phyloP scores from a whole-genome alignment of 2,797 vertebrate species.

The Lagorchestes hirsutus region DNA sequence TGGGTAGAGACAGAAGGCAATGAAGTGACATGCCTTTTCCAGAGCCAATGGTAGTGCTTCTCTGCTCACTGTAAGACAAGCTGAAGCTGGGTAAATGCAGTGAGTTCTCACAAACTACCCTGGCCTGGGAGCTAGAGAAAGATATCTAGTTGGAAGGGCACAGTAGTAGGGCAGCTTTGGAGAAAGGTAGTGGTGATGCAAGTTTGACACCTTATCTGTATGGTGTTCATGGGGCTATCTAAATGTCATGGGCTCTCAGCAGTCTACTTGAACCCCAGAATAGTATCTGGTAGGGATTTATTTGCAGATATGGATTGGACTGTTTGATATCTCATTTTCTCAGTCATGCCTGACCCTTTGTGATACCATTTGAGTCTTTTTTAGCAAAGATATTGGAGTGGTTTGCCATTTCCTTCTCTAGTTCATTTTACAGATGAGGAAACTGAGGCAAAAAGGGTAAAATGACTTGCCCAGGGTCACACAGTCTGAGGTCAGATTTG shows the following conservation, averaged over 20 bases:
- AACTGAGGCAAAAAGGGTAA: background rate
- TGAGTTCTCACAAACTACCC: background rate
- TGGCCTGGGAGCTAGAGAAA: background rate
- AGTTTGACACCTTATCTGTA: background rate
- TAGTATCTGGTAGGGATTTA: background rate
- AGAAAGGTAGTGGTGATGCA: background rate
- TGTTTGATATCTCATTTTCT: background rate
- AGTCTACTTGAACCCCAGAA: background rate
- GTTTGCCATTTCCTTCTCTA: background rate
- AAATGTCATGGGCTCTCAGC: background rate
- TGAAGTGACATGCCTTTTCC: background rate
- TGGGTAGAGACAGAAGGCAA: background rate
- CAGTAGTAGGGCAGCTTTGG: background rate
- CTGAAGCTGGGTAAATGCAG: background rate
- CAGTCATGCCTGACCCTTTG: background rate
- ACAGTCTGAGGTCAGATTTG: background rate
- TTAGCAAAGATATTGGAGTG: background rate
- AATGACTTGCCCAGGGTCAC: background rate
- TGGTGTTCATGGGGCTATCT: background rate
- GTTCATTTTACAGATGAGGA: background rate
- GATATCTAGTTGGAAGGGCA: background rate
- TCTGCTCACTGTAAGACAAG: background rate
- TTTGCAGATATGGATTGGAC: background rate
- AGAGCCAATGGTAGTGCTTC: background rate
- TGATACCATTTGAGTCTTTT: background rate